Evolutionary conservation across 1,140 invertebrate species (phyloP).

Genomic region (Himalopsyche phryganea): DNA sequence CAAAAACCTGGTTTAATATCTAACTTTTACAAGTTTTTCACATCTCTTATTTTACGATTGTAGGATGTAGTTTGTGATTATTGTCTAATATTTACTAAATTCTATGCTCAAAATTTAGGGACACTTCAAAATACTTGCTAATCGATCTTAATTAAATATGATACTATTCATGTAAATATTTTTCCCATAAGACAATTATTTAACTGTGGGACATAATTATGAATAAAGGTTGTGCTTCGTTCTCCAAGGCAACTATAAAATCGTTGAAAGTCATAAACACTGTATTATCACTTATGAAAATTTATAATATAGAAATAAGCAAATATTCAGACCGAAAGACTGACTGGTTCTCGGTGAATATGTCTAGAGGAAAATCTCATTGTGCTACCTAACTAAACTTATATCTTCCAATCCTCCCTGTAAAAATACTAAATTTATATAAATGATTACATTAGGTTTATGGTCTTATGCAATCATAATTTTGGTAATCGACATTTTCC

Average conservation of each 20-base stretch:
- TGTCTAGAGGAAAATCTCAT: conserved; percentile 12
- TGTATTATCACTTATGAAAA: conserved; percentile 22
- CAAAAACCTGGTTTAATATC: not conserved
- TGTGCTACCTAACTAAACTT: conserved; percentile 7
- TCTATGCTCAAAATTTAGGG: conserved; percentile 35
- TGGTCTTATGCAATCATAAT: conserved; percentile 6
- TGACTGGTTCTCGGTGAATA: conserved; percentile 22
- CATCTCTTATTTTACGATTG: conserved; percentile 16
- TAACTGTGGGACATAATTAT: conserved; percentile 27
- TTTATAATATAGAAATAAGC: conserved; percentile 23
- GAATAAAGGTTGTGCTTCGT: conserved; percentile 33
- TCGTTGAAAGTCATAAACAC: conserved; percentile 15
- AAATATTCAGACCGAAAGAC: conserved; percentile 25
- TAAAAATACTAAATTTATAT: conserved; percentile 5
- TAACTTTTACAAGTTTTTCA: not conserved
- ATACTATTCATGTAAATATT: conserved; percentile 25
- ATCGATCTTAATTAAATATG: conserved; percentile 19
- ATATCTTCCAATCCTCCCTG: conserved; percentile 16
- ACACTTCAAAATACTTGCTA: conserved; percentile 30
- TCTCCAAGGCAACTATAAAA: conserved; percentile 27
- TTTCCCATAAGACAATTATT: conserved; percentile 12
- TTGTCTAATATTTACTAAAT: conserved; percentile 34
- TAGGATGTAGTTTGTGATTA: conserved; percentile 28
- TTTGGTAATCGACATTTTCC: conserved; percentile 5
- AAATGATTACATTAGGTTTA: not conserved